Conservation (phyloP, 2,797 vertebrate genomes). For the Bucorvus abyssinicus region DNA sequence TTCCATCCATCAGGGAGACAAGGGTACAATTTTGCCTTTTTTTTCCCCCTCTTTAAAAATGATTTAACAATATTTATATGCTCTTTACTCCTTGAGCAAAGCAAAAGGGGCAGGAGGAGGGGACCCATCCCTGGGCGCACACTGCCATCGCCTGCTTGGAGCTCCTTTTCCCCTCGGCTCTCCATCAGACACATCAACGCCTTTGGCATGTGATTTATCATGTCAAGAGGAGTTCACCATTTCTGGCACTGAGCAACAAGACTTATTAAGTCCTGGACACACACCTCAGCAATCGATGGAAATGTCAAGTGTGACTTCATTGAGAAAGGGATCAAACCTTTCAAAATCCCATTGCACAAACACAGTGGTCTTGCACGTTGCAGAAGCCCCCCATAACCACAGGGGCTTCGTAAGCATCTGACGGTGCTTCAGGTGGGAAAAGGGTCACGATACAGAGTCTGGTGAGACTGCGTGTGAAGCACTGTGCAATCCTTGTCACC, state of each 20-base stretch:
- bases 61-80: neutral
- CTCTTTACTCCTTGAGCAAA: neutral
- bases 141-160: neutral
- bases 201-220: neutral
- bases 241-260: neutral
- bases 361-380: neutral
- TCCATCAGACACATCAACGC: neutral
- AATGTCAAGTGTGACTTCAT: neutral
- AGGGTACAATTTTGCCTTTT: neutral
- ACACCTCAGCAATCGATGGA: neutral
- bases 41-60: neutral
- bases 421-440: no score
- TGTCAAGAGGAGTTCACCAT: neutral
- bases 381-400: neutral
- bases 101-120: neutral
- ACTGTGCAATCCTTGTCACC: neutral
- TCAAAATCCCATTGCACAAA: neutral
- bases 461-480: fast-evolving
- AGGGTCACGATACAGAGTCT: neutral
- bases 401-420: neutral
- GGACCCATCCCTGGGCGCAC: fast-evolving
- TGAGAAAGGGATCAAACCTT: neutral
- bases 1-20: neutral
- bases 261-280: constrained; percentile 11
- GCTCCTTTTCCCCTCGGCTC: neutral